A percentile compares a stretch with the other conserved stretches of the same genome.
Conservation (phyloP, 2,113 vertebrate genomes). For the Cyanocitta stelleri region DNA sequence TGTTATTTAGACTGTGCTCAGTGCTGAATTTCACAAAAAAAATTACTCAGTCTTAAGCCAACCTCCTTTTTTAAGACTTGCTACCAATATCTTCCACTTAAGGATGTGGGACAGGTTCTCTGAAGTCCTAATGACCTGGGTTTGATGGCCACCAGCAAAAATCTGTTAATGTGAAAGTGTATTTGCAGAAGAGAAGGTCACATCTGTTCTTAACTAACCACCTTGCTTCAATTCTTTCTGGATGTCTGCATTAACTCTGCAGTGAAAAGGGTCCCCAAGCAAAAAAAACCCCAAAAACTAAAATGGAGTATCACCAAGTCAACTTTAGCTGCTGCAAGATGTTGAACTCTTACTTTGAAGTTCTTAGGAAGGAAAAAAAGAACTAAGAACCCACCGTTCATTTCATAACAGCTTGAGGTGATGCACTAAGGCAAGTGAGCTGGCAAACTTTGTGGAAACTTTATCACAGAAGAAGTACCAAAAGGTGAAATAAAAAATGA, state of each 20-base stretch:
- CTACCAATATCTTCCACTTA: background rate
- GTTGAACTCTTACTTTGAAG: background rate
- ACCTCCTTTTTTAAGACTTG: background rate
- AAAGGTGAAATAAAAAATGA: conserved; percentile 70
- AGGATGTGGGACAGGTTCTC: background rate
- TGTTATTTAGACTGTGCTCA: background rate
- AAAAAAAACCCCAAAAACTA: background rate
- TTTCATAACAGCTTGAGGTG: background rate
- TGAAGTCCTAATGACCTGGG: background rate
- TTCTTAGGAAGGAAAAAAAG: background rate
- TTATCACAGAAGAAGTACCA: conserved; percentile 44
- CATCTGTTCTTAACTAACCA: background rate
- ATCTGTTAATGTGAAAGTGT: background rate
- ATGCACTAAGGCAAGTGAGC: conserved; percentile 1
- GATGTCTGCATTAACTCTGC: background rate
- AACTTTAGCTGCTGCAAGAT: background rate
- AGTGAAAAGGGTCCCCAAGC: background rate
- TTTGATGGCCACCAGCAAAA: background rate
- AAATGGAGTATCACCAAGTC: background rate
- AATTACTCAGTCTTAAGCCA: background rate
- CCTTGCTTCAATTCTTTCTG: background rate
- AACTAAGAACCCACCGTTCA: background rate
- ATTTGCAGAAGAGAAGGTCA: background rate
- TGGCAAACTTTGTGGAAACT: conserved; percentile 69
- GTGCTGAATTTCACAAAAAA: background rate